Base-by-base conservation (phyloP, 2,888 invertebrate species). In the Xestoiulus laeticollis region DNA sequence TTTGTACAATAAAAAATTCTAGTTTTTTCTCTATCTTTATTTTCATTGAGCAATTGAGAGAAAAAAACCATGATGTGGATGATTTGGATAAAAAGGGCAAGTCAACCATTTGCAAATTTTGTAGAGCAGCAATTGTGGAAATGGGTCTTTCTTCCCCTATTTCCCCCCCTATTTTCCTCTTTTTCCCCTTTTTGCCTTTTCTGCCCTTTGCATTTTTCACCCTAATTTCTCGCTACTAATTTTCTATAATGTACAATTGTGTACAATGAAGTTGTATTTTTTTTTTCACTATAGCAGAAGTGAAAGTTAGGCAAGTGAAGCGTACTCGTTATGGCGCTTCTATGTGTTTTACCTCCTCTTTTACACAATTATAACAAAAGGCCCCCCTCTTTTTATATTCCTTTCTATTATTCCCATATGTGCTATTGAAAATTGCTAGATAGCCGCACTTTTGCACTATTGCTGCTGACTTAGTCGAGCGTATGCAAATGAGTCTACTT, bases 311-410 rank as follows among this genome's bases (percentile, higher is more conserved):
- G 59, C 59, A 19, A 59, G 59, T n/a, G 59, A 59, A 59, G 59
- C 59, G 59, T 59, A n/a, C 59, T 2, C n/a, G 19, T 59, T 19
- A 59, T 59, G 59, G 59, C n/a, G n/a, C 59, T 16, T 59, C n/a
- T 59, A 59, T 59, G 59, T 59, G 59, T 59, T 59, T 59, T 59
- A 59, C 59, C 59, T n/a, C 59, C 59, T 59, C 59, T 59, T 59
- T 59, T 59, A 59, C 59, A 59, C 59, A 59, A 59, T 59, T 59
- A 59, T 59, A 59, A 59, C 59, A 59, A 59, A 59, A 59, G 59
- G 59, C n/a, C 19, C 19, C 59, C n/a, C 59, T 19, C n/a, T 59
- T 59, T 59, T n/a, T 59, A 12, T 48, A 43, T 59, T 59, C n/a
- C 5, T 8, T n/a, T 59, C 59, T 59, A 59, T 59, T 59, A 59